Percentiles rank a stretch among this genome's conserved stretches.
These are phyloP conservation scores for Alcedo quadribrachys DNA, from an alignment of 2,797 vertebrate genomes.

Conservation along the genomic window DNA sequence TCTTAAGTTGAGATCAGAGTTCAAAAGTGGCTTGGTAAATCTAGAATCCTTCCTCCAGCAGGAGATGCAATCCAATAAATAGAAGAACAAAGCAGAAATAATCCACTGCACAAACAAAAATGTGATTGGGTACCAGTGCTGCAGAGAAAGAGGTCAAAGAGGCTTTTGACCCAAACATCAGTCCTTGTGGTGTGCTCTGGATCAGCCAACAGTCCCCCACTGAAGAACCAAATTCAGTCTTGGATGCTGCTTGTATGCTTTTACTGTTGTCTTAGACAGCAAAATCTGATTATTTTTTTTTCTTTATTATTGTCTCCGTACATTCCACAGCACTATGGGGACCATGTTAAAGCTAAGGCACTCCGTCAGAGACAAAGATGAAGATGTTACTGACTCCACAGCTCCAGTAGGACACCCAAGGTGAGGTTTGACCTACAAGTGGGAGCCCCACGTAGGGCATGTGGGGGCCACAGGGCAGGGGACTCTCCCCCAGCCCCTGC, in stretches of 20 bases:
- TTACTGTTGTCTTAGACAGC: background rate
- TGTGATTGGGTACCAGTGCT: background rate
- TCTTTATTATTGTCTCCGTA: background rate
- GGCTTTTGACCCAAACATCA: background rate
- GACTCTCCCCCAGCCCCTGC: background rate
- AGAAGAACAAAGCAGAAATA: background rate
- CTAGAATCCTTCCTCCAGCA: background rate
- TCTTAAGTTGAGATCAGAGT: background rate
- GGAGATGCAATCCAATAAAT: background rate
- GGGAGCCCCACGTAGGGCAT: background rate
- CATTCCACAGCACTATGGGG: background rate
- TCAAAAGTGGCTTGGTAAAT: background rate
- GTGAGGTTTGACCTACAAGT: background rate
- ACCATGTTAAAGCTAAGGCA: background rate
- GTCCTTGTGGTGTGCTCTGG: background rate
- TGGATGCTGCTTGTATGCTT: background rate
- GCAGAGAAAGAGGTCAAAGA: background rate
- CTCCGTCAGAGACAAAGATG: background rate
- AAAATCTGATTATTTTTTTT: background rate
- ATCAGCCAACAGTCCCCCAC: fast-evolving
- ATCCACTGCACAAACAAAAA: background rate
- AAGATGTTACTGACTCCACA: background rate
- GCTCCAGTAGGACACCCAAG: background rate
- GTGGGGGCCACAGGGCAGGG: background rate
- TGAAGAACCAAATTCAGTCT: background rate